Base-by-base conservation (phyloP, 2,888 invertebrate species). In the Bursaphelenchus okinawaensis region DNA sequence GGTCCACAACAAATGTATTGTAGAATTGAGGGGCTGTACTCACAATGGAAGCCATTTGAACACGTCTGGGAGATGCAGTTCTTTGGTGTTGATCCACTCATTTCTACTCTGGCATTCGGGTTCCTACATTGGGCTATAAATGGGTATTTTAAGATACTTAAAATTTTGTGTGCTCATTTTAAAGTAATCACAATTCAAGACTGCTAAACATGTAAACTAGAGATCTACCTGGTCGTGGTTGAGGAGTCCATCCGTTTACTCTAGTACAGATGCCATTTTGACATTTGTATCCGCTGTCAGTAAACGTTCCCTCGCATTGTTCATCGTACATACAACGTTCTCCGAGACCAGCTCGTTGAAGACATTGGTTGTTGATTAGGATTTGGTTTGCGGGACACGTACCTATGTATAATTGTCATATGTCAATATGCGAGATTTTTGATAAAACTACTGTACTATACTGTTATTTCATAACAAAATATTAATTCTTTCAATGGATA, bases 1-100 rank as follows among this genome's bases (percentile, higher is more conserved):
- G 40, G 57, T n/a, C 73, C 73, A 24, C 73, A 73, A 52, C 73
- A 73, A 56, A 73, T 74, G 60, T 73, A 73, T 24, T 73, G 73
- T 8, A 65, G 65, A 8, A 56, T 58, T n/a, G 67, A 65, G 69
- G 59, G 65, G 54, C 73, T 74, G 55, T 64, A 73, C 52, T 73
- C 73, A 58, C 73, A 73, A 24, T 65, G 72, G 28, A 67, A 73
- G 22, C 73, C 73, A 8, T 31, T 60, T 7, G 57, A 55, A 24
- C 73, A 73, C 23, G 59, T 29, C 31, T 72, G 65, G 24, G 60
- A 65, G 9, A 73, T 62, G 56, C 73, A 73, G 50, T 73, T 74
- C 58, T 73, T 73, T 2, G 67, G 65, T 20, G 61, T 62, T 16
- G 55, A 55, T 20, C 51, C 54, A 51, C 27, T 8, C 20, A 68